Conservation (phyloP, 1,140 invertebrate species). For the Zeugodacus cucurbitae region DNA sequence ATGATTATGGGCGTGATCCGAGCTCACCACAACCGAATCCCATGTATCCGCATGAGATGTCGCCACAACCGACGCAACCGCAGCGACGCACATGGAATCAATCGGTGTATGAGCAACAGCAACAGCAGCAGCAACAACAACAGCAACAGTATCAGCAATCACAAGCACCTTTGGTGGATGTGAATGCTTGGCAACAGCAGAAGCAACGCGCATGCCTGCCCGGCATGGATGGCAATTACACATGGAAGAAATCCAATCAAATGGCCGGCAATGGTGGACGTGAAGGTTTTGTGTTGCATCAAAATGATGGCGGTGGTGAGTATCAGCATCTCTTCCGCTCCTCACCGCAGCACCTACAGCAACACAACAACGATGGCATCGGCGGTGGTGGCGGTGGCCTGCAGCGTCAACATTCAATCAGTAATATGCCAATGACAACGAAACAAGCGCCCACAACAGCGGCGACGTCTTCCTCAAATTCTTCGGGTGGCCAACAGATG, state of each 20-base stretch:
- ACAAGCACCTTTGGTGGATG: constrained; percentile 57
- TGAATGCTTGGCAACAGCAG: constrained; percentile 61
- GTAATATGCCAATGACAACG: constrained; percentile 60
- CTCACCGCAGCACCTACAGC: constrained; percentile 57
- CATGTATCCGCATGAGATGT: constrained; percentile 79
- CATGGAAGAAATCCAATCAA: constrained; percentile 49
- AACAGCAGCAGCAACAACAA: constrained; percentile 49
- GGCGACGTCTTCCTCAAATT: constrained; percentile 40
- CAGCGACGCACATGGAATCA: constrained; percentile 80
- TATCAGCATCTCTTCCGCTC: constrained; percentile 63
- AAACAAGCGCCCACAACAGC: constrained; percentile 53
- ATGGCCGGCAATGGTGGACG: constrained; percentile 51
- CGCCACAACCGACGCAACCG: constrained; percentile 68
- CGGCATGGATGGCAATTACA: constrained; percentile 21
- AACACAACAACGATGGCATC: constrained; percentile 43
- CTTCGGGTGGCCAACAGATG: constrained; percentile 22
- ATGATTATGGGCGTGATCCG: constrained; percentile 53
- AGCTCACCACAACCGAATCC: constrained; percentile 65
- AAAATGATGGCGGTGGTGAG: constrained; percentile 62
- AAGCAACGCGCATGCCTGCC: constrained; percentile 44
- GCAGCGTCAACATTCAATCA: constrained; percentile 63
- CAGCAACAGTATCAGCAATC: constrained; percentile 66
- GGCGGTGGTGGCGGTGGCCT: constrained; percentile 51
- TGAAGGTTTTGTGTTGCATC: constrained; percentile 61
- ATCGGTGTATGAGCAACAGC: constrained; percentile 68